Evolutionary conservation across 2,797 vertebrate genomes (phyloP).

Genomic region (Petrocephalus schoutedeni): DNA sequence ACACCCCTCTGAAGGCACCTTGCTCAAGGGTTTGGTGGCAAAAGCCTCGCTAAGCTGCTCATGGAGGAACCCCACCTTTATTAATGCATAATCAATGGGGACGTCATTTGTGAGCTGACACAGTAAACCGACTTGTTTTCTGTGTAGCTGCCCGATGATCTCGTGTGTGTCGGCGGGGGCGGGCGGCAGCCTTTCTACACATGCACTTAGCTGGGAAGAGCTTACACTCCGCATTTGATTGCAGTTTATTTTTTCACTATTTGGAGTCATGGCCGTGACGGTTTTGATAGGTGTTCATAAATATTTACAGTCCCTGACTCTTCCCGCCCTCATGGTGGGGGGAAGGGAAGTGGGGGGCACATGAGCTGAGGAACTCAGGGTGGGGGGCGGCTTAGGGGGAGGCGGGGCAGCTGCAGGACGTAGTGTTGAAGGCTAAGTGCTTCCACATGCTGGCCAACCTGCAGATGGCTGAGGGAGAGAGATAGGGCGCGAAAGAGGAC

Average conservation of each 20-base stretch:
- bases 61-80: neutral
- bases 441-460: slow-evolving; percentile 21
- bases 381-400: neutral
- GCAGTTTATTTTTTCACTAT: neutral
- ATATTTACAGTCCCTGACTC: slow-evolving; percentile 17
- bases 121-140: neutral
- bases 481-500: neutral
- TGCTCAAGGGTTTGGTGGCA: neutral
- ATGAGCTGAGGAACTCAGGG: neutral
- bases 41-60: neutral
- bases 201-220: neutral
- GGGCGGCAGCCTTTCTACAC: neutral
- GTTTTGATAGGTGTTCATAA: slow-evolving; percentile 18
- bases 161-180: neutral
- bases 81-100: neutral
- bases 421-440: slow-evolving; percentile 17
- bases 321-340: neutral
- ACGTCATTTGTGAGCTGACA: neutral
- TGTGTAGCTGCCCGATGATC: neutral
- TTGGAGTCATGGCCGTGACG: neutral
- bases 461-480: neutral
- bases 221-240: neutral
- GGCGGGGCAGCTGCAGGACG: neutral
- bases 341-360: neutral
- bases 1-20: neutral